Percentiles rank a stretch among this genome's conserved stretches.
Evolutionary conservation across 2,888 invertebrate genomes (phyloP).

Genomic region (Axea sp.): DNA sequence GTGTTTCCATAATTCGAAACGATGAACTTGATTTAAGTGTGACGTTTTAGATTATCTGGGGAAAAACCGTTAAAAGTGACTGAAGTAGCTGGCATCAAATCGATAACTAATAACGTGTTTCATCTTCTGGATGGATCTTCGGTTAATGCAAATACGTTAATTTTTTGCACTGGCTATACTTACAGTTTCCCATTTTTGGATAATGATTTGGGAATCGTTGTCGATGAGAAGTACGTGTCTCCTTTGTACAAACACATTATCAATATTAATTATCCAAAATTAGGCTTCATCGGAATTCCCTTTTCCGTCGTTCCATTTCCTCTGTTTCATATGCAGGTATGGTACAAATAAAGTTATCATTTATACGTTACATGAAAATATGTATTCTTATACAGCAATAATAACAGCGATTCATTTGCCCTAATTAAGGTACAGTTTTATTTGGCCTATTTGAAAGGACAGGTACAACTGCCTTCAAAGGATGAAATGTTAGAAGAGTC

Average conservation of each 20-base stretch:
- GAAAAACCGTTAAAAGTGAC: conserved; percentile 80
- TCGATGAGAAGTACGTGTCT: conserved; percentile 84
- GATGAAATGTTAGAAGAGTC: conserved; percentile 84
- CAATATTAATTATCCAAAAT: conserved; percentile 86
- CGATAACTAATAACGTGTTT: conserved; percentile 80
- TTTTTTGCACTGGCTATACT: conserved; percentile 89
- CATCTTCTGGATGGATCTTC: conserved; percentile 83
- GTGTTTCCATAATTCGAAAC: no score
- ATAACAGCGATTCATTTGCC: no score
- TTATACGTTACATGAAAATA: no score
- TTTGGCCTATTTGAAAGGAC: conserved; percentile 82
- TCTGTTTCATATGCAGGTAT: conserved; percentile 85
- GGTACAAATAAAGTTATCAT: no score
- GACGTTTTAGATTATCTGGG: conserved; percentile 77
- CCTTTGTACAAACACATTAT: conserved; percentile 89
- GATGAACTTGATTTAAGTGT: no score
- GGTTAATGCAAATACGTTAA: conserved; percentile 83
- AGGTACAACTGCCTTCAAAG: conserved; percentile 82
- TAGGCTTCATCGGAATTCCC: conserved; percentile 88
- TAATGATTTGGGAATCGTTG: conserved; percentile 82
- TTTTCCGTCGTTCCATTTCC: conserved; percentile 85
- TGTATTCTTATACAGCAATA: no score
- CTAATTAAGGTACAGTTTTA: conserved; percentile 81
- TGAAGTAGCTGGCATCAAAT: conserved; percentile 81
- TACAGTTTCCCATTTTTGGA: conserved; percentile 86